Evolutionary conservation across 92 coral and sea anemone genomes (phyloP).

Genomic region (Epizoanthus stellaris): DNA sequence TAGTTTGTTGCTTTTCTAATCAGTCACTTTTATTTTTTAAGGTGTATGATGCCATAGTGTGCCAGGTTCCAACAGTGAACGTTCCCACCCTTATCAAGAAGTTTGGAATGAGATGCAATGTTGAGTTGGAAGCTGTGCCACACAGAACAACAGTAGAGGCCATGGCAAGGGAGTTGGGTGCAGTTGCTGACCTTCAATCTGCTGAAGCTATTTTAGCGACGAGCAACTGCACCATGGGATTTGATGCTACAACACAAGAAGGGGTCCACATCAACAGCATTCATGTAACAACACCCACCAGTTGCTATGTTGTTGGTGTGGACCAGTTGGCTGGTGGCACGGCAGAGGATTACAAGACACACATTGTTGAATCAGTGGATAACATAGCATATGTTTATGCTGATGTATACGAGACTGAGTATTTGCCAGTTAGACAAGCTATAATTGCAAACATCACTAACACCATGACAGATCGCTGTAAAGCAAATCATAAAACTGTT

Average conservation of each 20-base stretch:
- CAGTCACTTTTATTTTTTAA: background rate
- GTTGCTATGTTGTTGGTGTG: background rate
- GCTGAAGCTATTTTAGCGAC: background rate
- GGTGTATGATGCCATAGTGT: slow-evolving; percentile 27
- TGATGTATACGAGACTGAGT: background rate
- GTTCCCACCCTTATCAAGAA: background rate
- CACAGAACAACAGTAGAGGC: background rate
- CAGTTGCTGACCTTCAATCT: background rate
- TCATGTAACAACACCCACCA: no score
- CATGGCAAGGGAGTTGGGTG: background rate
- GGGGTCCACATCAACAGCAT: no score
- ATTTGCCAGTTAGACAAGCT: background rate
- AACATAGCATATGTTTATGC: slow-evolving; percentile 13
- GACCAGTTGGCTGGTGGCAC: background rate
- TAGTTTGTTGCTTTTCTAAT: no score
- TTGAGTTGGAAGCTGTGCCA: background rate
- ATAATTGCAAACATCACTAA: slow-evolving; percentile 3
- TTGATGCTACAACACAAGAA: background rate
- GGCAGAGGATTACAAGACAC: background rate
- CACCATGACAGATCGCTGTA: slow-evolving; percentile 17
- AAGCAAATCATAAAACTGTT: slow-evolving; percentile 12
- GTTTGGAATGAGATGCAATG: background rate
- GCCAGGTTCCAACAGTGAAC: slow-evolving; percentile 11
- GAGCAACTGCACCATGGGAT: background rate
- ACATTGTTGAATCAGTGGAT: slow-evolving; percentile 1